A percentile compares a stretch with the other conserved stretches of the same genome.
Evolutionary conservation across 2,797 vertebrate species (phyloP).

Genomic region (Pipistrellus pygmaeus): DNA sequence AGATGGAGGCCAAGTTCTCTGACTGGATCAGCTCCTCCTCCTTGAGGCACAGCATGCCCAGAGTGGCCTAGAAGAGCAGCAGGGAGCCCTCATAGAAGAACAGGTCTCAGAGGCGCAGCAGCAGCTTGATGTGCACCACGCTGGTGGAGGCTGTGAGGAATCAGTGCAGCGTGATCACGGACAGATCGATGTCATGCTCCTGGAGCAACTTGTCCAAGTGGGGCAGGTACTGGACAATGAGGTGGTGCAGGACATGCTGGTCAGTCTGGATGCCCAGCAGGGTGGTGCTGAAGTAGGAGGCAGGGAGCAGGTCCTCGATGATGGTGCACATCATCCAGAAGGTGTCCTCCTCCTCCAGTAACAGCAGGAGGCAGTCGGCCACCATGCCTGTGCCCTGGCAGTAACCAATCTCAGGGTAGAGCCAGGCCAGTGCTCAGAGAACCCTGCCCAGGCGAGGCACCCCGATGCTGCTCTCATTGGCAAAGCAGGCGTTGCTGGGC

Average conservation of each 20-base stretch:
- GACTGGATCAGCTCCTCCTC: slow-evolving; percentile 97
- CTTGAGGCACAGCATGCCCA: slow-evolving; percentile 99
- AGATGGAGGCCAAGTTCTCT: slow-evolving; percentile 98
- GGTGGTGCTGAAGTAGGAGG: slow-evolving; percentile 97
- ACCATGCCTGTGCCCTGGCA: slow-evolving; percentile 99
- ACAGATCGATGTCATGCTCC: slow-evolving; percentile 98
- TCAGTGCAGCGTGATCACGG: slow-evolving; percentile 98
- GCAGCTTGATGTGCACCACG: slow-evolving; percentile 96
- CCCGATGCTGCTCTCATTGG: slow-evolving; percentile 92
- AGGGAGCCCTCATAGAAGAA: slow-evolving; percentile 97
- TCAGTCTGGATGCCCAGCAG: slow-evolving; percentile 98
- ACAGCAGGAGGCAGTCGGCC: slow-evolving; percentile 97
- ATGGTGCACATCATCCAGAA: slow-evolving; percentile 99
- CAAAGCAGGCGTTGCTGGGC: slow-evolving; percentile 98
- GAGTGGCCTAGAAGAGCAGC: slow-evolving; percentile 96
- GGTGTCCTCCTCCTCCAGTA: slow-evolving; percentile 97
- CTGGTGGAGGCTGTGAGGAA: slow-evolving; percentile 99
- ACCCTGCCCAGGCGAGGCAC: slow-evolving; percentile 96
- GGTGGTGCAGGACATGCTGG: slow-evolving; percentile 96
- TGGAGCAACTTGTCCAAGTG: slow-evolving; percentile 95
- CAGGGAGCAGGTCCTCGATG: slow-evolving; percentile 97
- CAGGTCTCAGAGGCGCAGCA: slow-evolving; percentile 98
- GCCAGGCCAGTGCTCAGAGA: slow-evolving; percentile 95
- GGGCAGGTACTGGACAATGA: slow-evolving; percentile 97
- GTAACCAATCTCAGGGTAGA: slow-evolving; percentile 99